Evolutionary conservation across 2,113 vertebrate species (phyloP), one percentile per base, ranked within the genome.

Genomic region (Panthera uncia): DNA sequence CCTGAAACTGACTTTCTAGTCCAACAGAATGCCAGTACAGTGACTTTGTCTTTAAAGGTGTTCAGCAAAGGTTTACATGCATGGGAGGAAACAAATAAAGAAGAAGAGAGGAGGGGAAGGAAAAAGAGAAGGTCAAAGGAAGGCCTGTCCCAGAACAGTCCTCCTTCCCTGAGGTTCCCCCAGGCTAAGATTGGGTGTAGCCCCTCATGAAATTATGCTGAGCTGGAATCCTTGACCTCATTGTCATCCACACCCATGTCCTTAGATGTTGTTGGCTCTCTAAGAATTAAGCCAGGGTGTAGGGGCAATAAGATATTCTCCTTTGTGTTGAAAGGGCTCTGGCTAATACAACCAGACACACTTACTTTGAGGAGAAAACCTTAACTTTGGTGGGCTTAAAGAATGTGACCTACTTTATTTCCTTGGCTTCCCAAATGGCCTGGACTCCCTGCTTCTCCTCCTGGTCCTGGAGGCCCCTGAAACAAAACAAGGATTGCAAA

Each of bases 331-430:
- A 97, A 96, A 95, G 61, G 45, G 52, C n/a, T 83, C 94, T 96
- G 95, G 85, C 76, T n/a, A 68, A 95, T 33, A 13, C 21, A 57
- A 76, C 6, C 76, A 96, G 87, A 71, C 25, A n/a, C 25, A 41
- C 48, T 38, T 94, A 92, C 92, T 74, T 63, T 27, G 89, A 83
- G 84, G 15, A 86, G 71, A 69, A 90, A 89, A 50, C 5, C 21
- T 82, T 48, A 69, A 15, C 31, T 23, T 73, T 74, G 50, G 41
- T 94, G 86, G 41, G 10, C 85, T 36, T 36, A 19, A 93, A 76
- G 88, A 94, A 96, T 73, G 71, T 88, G 71, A 97, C 98, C 91
- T 98, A 98, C 98, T 98, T 98, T 97, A 69, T 81, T 97, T 97
- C 98, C 98, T 97, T 93, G 89, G 63, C 41, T 91, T 91, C 98